Evolutionary conservation across 2,888 invertebrate genomes (phyloP), one percentile per base, ranked within the genome.

Genomic region (Athripsodes cinereus): DNA sequence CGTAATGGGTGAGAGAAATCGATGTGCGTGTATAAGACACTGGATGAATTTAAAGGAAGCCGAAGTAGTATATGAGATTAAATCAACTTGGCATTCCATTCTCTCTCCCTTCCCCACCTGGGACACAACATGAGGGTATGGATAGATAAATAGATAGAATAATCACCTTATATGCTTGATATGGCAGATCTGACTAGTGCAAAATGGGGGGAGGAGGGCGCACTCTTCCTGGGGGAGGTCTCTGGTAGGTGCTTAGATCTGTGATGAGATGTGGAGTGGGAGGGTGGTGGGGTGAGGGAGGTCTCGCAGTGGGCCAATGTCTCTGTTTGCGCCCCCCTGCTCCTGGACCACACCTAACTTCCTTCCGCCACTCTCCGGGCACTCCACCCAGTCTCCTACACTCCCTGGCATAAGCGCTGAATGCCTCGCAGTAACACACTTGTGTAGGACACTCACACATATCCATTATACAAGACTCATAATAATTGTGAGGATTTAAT

Each of bases 361-460:
- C 78, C 51, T 79, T 77, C 60, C 86, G 80, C 93, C 93, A 94
- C 64, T 86, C 81, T 0, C 77, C 77, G 51, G 90, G 75, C 60
- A 81, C 78, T 1, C 88, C 87, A 0, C 92, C 92, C 44, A 89
- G 72, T 20, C 92, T 80, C 62, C 86, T 81, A 69, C 96, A 96
- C 71, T 92, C 92, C 64, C 92, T 85, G 1, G 90, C 90, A 69
- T 95, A 96, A 2, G 95, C 95, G 55, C 87, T 85, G 68, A 95
- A 86, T 61, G 92, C 89, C 65, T 94, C 92, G 72, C 96, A 96
- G 70, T 93, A 90, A 67, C 96, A 96, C 67, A 83, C 81, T 58
- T 83, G 81, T 13, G 82, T 82, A 1, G 89, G 85, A 71, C 95
- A 96, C 68, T 92, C 91, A 69, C 94, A 93, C 75, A 93, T 89